phyloP scores from a whole-genome alignment of 2,797 vertebrate species.

The Lagorchestes hirsutus region DNA sequence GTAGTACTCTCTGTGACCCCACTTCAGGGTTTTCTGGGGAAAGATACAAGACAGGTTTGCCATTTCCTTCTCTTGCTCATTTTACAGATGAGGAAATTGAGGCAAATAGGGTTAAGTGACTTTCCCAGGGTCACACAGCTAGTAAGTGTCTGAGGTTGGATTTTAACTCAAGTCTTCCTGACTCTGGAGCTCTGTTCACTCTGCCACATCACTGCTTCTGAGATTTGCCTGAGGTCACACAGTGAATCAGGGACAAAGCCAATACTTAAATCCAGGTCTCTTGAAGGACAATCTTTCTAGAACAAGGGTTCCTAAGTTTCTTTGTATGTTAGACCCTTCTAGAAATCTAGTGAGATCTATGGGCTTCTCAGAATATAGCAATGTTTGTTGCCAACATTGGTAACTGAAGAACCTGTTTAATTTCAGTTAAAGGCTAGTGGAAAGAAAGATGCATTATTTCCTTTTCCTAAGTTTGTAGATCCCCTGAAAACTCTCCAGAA shows the following conservation, averaged over 20 bases:
- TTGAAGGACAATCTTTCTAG: background rate
- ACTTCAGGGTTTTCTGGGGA: too few species aligned
- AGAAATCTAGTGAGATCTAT: background rate
- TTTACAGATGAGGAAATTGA: too few species aligned
- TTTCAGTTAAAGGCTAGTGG: background rate
- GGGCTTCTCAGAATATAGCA: background rate
- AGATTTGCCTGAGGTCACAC: background rate
- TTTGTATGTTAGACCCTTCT: background rate
- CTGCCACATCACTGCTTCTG: background rate
- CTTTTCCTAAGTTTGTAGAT: background rate
- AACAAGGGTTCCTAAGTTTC: background rate
- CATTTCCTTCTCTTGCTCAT: too few species aligned
- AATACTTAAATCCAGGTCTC: background rate
- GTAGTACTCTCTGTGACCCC: too few species aligned
- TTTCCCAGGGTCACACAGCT: too few species aligned
- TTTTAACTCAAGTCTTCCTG: too few species aligned
- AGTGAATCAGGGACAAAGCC: background rate
- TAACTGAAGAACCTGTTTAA: background rate
- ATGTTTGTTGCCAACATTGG: background rate
- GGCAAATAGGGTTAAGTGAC: too few species aligned
- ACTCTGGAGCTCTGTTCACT: too few species aligned
- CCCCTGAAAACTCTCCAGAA: background rate
- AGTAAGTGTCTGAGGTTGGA: too few species aligned
- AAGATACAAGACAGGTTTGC: too few species aligned
- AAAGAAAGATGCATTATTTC: background rate